phyloP scores from a whole-genome alignment of 2,797 vertebrate species.

The Peromyscus aztecus region DNA sequence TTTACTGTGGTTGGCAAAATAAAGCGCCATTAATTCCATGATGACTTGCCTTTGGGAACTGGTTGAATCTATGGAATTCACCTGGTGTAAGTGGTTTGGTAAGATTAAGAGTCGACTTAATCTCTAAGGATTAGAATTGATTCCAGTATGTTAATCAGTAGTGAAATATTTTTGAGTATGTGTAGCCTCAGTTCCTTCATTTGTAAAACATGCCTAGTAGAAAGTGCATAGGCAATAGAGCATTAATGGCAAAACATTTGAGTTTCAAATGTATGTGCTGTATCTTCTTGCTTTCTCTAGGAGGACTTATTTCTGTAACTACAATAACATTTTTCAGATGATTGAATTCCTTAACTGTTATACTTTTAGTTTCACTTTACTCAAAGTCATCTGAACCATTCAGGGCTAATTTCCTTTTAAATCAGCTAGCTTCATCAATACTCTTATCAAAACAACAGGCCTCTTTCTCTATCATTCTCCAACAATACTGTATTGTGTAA shows the following conservation, averaged over 20 bases:
- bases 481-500: background rate
- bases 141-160: background rate
- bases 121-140: background rate
- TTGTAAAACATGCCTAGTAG: background rate
- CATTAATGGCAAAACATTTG: background rate
- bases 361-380: background rate
- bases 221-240: background rate
- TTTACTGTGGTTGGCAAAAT: constrained; percentile 12
- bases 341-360: background rate
- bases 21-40: background rate
- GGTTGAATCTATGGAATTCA: constrained; percentile 44
- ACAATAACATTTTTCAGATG: background rate
- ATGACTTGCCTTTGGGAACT: background rate
- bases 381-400: background rate
- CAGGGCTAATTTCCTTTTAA: constrained; percentile 32
- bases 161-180: background rate
- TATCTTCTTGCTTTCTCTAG: background rate
- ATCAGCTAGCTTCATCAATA: background rate
- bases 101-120: background rate
- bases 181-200: background rate
- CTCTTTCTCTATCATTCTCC: background rate
- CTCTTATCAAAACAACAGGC: background rate
- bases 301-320: background rate
- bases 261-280: background rate
- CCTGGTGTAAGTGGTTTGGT: background rate